phyloP scores from a whole-genome alignment of 2,113 vertebrate species.

The Empidonax traillii region DNA sequence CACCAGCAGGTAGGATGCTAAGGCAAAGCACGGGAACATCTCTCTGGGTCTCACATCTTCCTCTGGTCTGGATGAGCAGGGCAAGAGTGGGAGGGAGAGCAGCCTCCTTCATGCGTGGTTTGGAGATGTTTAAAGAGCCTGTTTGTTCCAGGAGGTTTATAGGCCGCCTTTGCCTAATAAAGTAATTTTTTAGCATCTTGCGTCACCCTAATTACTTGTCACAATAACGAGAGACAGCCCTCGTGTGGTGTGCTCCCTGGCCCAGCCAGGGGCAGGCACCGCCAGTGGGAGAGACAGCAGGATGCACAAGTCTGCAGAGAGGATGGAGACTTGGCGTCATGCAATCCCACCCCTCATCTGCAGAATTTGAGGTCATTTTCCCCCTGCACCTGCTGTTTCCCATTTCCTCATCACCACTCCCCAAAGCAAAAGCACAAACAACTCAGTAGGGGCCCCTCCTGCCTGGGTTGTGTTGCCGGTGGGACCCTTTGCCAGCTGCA shows the following conservation, averaged over 20 bases:
- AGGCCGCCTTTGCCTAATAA: slow-evolving; percentile 71
- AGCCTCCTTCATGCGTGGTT: not conserved
- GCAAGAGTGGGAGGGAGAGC: not conserved
- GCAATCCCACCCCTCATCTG: not conserved
- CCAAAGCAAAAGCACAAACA: not conserved
- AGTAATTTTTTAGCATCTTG: slow-evolving; percentile 67
- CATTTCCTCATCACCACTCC: not conserved
- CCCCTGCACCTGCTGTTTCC: not conserved
- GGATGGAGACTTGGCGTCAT: not conserved
- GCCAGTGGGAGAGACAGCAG: not conserved
- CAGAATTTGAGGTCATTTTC: not conserved
- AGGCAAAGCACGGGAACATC: not conserved
- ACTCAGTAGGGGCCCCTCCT: not conserved
- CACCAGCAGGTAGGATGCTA: not conserved
- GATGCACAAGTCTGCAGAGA: not conserved
- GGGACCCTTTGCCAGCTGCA: not conserved
- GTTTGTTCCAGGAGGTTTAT: slow-evolving; percentile 61
- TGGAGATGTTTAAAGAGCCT: slow-evolving; percentile 9
- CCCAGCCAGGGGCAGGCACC: not conserved
- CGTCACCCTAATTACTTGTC: slow-evolving; percentile 73
- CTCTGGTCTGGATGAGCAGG: not conserved
- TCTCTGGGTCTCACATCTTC: not conserved
- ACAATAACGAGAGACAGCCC: slow-evolving; percentile 49
- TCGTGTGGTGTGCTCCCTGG: not conserved
- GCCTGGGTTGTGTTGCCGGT: accelerated